phyloP scores from a whole-genome alignment of 1,140 invertebrate genomes.

The Ips typographus region DNA sequence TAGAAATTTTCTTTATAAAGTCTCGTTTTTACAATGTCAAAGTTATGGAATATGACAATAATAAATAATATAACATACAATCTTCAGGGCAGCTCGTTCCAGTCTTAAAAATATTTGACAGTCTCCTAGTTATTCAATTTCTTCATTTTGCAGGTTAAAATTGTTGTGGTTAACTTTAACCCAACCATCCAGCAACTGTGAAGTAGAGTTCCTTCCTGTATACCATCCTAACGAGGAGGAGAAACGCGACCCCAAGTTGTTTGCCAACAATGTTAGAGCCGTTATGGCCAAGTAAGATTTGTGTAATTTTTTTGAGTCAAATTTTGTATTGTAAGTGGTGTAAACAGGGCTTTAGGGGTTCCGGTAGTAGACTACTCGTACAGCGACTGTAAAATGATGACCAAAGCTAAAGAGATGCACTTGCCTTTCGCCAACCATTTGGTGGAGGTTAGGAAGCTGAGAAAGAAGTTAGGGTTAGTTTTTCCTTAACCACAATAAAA shows the following conservation, averaged over 20 bases:
- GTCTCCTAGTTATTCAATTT: neutral
- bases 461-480: conserved; percentile 66
- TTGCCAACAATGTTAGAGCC: conserved; percentile 85
- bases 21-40: no score
- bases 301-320: neutral
- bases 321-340: neutral
- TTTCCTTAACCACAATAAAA: neutral
- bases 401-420: conserved; percentile 76
- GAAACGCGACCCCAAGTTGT: conserved; percentile 83
- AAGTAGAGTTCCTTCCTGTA: conserved; percentile 94
- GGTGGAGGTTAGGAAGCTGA: conserved; percentile 75
- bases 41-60: no score
- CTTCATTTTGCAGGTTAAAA: conserved; percentile 66
- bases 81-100: no score
- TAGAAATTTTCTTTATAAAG: no score
- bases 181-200: conserved; percentile 85
- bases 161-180: conserved; percentile 89
- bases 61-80: no score
- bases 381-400: conserved; percentile 86
- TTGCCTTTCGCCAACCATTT: conserved; percentile 72
- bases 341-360: conserved; percentile 71
- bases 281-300: conserved; percentile 86
- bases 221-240: conserved; percentile 87
- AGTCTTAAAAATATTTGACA: no score
- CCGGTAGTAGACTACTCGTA: conserved; percentile 91